Conservation (phyloP, 92 coral and sea anemone species). For the Phenganax subtilis region DNA sequence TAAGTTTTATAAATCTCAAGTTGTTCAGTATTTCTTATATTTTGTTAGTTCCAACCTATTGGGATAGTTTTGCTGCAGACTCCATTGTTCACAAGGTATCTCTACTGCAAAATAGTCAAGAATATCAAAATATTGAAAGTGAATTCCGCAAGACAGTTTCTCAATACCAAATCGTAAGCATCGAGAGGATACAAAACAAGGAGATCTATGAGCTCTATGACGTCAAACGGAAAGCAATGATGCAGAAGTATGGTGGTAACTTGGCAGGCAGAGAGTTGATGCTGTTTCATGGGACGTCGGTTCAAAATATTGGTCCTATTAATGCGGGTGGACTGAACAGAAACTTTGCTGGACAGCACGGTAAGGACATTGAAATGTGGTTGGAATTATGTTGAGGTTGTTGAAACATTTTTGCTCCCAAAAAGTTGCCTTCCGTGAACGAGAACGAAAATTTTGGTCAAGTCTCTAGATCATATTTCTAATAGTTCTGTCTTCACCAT, state of each 20-base stretch:
- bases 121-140: slow-evolving; percentile 38
- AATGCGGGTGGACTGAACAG: slow-evolving; percentile 67
- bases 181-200: slow-evolving; percentile 59
- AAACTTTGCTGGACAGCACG: slow-evolving; percentile 61
- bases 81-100: slow-evolving; percentile 42
- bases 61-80: slow-evolving; percentile 49
- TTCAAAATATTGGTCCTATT: slow-evolving; percentile 33
- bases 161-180: slow-evolving; percentile 30
- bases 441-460: too few relatives aligned
- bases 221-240: slow-evolving; percentile 27
- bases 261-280: slow-evolving; percentile 49
- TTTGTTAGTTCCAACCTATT: slow-evolving; percentile 45
- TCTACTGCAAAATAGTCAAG: slow-evolving; percentile 42
- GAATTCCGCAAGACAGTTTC: slow-evolving; percentile 31
- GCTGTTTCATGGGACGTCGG: slow-evolving; percentile 64
- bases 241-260: slow-evolving; percentile 43
- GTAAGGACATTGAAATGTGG: slow-evolving; percentile 26
- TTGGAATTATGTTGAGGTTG: background rate
- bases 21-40: background rate
- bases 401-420: background rate
- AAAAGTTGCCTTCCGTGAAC: too few relatives aligned
- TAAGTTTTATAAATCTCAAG: background rate
- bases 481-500: background rate
- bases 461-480: background rate
- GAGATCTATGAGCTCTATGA: slow-evolving; percentile 39